These are phyloP conservation scores for Drosophila nr. perissopoda DNA, from an alignment of 2,888 invertebrate genomes.

Conservation along the genomic window DNA sequence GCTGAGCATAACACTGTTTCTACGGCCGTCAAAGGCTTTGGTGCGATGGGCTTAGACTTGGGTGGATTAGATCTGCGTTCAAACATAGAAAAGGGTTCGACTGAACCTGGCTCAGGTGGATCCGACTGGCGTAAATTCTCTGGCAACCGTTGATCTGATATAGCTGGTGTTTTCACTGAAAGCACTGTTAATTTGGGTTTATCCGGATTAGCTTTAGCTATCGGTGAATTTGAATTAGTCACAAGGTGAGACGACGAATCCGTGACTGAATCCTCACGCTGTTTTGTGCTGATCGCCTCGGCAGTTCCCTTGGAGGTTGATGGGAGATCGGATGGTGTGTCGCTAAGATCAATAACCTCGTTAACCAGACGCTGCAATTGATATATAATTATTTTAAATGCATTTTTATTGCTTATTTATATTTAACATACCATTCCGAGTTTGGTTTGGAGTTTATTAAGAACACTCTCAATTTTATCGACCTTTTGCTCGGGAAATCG, in stretches of 20 bases:
- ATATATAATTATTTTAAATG: background rate
- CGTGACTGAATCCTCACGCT: background rate
- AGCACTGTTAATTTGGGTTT: background rate
- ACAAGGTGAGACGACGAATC: background rate
- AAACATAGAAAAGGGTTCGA: background rate
- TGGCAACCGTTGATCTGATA: background rate
- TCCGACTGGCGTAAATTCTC: background rate
- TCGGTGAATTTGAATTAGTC: slow-evolving; percentile 2
- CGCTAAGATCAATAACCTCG: slow-evolving; percentile 26
- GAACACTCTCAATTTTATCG: slow-evolving; percentile 35
- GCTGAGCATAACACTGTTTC: background rate
- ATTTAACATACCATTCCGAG: slow-evolving; percentile 31
- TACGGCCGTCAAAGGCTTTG: background rate
- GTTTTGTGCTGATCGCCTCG: background rate
- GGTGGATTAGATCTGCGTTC: slow-evolving; percentile 15
- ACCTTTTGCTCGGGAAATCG: slow-evolving; percentile 16
- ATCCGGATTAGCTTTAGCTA: background rate
- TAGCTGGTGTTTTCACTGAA: background rate
- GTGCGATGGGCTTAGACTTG: background rate
- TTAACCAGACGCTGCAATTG: slow-evolving; percentile 25
- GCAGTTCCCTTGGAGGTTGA: background rate
- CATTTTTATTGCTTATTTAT: background rate
- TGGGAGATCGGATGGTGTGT: background rate
- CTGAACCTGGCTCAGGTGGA: background rate
- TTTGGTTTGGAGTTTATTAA: slow-evolving; percentile 31